Evolutionary conservation across 2,113 vertebrate genomes (phyloP), one percentile per base, ranked within the genome.

Genomic region (Orientallactaga bullata): DNA sequence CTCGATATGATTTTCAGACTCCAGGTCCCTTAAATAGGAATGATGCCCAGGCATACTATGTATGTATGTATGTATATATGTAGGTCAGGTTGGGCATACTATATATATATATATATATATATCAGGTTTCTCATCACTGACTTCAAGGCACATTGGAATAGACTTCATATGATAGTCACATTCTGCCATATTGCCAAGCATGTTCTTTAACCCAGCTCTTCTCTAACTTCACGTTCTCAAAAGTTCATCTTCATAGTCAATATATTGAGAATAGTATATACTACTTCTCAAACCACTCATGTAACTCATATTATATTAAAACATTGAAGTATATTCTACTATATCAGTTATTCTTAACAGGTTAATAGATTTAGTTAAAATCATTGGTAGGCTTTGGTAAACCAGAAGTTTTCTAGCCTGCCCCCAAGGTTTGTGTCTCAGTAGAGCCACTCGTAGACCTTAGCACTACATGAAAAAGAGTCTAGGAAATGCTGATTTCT

Each of bases 241-340:
- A 94, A 73, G 39, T 61, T 7, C 17, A 96, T 7, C 63, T 90
- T 86, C 26, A 66, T 47, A 72, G 60, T 93, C 30, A 66, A 8
- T 63, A 69, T 11, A 7, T 88, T 74, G 9, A 84, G 24, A 8
- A 32, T 68, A 51, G 10, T 0, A 74, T 47, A 87, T 20, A 30
- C 24, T 35, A 4, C 28, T 47, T 79, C 24, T 55, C 2, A 60
- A 47, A 66, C 5, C 81, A 32, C n/a, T 12, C 55, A 55, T 12
- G 55, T 12, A 55, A 16, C 55, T 55, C 10, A 55, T 55, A 55
- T 55, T 55, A 55, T 12, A 55, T 8, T 6, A 55, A 55, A 55
- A 55, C 7, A 55, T 10, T 55, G 55, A 55, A 55, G 55, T 55
- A 55, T 55, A 55, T 55, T 15, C 55, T 55, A 55, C 55, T 55